Evolutionary conservation across 2,888 invertebrate species (phyloP).

Genomic region (Meteorus cinctellus): DNA sequence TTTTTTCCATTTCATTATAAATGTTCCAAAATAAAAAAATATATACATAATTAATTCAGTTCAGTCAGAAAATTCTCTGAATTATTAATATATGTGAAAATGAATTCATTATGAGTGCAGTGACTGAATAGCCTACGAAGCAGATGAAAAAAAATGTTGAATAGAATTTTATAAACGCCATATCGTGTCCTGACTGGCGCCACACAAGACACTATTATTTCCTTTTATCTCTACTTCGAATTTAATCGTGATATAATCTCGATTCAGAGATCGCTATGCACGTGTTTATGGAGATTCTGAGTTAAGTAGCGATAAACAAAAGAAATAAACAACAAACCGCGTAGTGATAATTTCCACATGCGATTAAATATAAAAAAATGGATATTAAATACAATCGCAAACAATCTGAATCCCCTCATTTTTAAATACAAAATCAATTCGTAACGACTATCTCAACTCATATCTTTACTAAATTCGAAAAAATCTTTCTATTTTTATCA

Average conservation of each 20-base stretch:
- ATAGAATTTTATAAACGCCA: neutral
- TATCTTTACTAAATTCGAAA: no score
- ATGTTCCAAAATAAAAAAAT: no score
- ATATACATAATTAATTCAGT: no score
- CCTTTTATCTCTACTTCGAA: neutral
- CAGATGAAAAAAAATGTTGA: neutral
- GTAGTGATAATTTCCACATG: no score
- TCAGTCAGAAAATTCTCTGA: neutral
- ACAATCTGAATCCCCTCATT: no score
- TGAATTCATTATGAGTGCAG: neutral
- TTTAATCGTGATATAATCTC: conserved; percentile 44
- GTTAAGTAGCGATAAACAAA: neutral
- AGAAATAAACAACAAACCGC: conserved; percentile 8
- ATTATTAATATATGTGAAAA: neutral
- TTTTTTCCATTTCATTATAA: no score
- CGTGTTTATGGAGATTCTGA: conserved; percentile 57
- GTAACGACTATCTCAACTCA: no score
- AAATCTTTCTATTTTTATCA: no score
- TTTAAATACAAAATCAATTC: no score
- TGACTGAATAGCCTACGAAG: neutral
- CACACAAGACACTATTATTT: conserved; percentile 4
- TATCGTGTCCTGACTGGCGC: conserved; percentile 22
- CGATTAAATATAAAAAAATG: no score
- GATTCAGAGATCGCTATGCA: conserved; percentile 47
- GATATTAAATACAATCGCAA: no score